Conservation (phyloP, 2,113 vertebrate genomes). For the Carlito syrichta region DNA sequence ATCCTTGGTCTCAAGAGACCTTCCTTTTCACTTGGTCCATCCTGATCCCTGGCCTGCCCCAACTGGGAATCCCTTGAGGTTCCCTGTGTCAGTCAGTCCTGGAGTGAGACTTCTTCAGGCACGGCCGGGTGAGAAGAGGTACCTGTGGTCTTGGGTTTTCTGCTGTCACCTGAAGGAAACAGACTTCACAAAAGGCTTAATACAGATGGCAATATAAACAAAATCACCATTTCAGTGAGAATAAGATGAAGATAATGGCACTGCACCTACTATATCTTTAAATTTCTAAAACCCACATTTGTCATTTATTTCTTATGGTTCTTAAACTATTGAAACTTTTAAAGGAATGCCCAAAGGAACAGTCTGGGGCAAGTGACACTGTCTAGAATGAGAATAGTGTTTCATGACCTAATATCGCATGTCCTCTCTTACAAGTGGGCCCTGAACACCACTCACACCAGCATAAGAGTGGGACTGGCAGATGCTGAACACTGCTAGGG, state of each 20-base stretch:
- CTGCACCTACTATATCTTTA: no score
- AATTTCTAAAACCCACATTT: background rate
- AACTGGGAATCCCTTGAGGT: background rate
- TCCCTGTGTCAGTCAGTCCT: background rate
- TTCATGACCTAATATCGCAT: no score
- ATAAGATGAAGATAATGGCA: background rate
- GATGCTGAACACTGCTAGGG: no score
- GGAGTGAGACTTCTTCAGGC: background rate
- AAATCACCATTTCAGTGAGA: background rate
- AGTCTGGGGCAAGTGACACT: background rate
- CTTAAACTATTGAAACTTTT: background rate
- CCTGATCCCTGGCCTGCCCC: background rate
- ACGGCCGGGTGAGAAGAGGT: background rate
- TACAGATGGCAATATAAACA: background rate
- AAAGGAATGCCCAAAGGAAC: background rate
- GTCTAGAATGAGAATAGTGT: no score
- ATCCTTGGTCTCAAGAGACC: background rate
- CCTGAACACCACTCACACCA: no score
- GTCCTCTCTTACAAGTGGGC: no score
- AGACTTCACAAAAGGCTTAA: background rate
- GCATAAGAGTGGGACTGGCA: no score
- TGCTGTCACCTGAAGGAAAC: constrained; percentile 20
- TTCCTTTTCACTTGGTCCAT: background rate
- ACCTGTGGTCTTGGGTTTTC: background rate
- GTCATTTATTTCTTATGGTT: background rate